Percentiles rank a stretch among this genome's conserved stretches.
Conservation (phyloP, 2,113 vertebrate genomes). For the Psophia crepitans region DNA sequence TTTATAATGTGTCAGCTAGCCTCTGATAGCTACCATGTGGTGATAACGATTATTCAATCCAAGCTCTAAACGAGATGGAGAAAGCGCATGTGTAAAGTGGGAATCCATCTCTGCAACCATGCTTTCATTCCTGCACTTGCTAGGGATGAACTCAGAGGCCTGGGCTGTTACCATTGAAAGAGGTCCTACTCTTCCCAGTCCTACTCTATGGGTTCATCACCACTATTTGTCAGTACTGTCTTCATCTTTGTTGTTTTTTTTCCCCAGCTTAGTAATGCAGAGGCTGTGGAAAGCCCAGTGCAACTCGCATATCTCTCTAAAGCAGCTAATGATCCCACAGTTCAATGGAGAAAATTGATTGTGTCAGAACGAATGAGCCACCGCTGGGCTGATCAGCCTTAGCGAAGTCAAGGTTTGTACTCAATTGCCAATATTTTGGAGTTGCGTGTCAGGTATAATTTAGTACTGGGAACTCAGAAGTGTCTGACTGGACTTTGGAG, state of each 20-base stretch:
- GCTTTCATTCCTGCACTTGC: not conserved
- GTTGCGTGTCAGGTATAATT: slow-evolving; percentile 69
- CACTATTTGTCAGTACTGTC: not conserved
- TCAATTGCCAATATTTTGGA: slow-evolving; percentile 33
- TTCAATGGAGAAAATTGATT: slow-evolving; percentile 58
- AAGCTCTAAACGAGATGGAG: not conserved
- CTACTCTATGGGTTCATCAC: not conserved
- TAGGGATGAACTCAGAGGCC: not conserved
- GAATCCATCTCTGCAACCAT: not conserved
- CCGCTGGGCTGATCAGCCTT: slow-evolving; percentile 55
- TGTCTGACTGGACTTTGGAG: slow-evolving; percentile 49
- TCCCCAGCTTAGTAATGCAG: not conserved
- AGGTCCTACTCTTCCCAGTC: not conserved
- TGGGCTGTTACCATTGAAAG: not conserved
- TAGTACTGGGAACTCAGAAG: slow-evolving; percentile 32
- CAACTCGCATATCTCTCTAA: slow-evolving; percentile 17
- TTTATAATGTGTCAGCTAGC: slow-evolving; percentile 36
- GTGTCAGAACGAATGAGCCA: slow-evolving; percentile 56
- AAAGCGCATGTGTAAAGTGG: not conserved
- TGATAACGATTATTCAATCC: slow-evolving; percentile 15
- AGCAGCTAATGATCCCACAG: slow-evolving; percentile 34
- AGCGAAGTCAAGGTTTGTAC: slow-evolving; percentile 52
- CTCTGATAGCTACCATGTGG: slow-evolving; percentile 48
- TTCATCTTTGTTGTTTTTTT: slow-evolving; percentile 55
- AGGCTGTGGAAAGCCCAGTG: slow-evolving; percentile 8